These are phyloP conservation scores for Akabosia matsudoensis DNA, from an alignment of 1,140 invertebrate species.

Conservation along the genomic window DNA sequence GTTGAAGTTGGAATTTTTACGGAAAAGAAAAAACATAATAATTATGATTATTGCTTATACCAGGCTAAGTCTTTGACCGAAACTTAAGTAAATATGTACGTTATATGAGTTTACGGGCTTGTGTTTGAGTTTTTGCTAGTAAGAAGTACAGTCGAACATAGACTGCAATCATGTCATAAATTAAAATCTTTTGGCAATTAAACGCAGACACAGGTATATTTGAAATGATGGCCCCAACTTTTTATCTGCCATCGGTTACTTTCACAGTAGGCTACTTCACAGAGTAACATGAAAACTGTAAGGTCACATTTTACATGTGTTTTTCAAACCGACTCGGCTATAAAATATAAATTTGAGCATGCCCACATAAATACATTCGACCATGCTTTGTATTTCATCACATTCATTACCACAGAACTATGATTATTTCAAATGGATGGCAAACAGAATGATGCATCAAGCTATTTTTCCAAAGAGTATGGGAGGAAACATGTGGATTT, in stretches of 20 bases:
- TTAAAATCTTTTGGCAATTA: too few species aligned
- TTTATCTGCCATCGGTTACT: conserved; percentile 3
- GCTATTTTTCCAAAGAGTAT: background rate
- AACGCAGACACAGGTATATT: too few species aligned
- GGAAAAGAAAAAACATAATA: background rate
- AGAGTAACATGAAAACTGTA: background rate
- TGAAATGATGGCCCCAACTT: too few species aligned
- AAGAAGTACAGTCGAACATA: background rate
- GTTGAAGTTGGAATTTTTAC: background rate
- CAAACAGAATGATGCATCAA: background rate
- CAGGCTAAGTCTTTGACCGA: too few species aligned
- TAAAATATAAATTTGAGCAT: too few species aligned
- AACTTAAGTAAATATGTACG: too few species aligned
- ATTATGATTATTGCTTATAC: conserved; percentile 10
- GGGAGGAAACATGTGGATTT: conserved; percentile 18
- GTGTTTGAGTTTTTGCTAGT: too few species aligned
- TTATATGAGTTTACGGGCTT: too few species aligned
- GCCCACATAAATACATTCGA: too few species aligned
- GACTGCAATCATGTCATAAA: conserved; percentile 15
- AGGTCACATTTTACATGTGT: conserved; percentile 11
- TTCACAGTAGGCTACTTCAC: too few species aligned
- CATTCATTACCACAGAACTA: background rate
- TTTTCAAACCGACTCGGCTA: background rate
- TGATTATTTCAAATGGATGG: background rate
- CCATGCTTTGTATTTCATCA: background rate